Base-by-base conservation (phyloP, 2,888 invertebrate species). In the Parnassius glacialis region DNA sequence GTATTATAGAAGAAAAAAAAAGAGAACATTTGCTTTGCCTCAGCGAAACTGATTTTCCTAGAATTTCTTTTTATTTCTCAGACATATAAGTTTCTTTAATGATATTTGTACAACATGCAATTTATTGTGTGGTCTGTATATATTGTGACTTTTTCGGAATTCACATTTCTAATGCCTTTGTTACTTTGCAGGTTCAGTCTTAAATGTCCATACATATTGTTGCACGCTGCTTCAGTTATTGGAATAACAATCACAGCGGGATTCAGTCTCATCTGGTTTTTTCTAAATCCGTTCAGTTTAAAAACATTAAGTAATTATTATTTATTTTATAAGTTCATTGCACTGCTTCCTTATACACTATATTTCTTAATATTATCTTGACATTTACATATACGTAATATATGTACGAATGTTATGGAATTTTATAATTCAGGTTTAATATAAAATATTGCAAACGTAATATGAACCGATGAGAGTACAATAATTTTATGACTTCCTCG, bases 221-320 rank as follows among this genome's bases (percentile, higher is more conserved):
- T 59, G 10, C 47, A 62, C 34, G 51, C 25, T 16, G 55, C 41
- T n/a, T 59, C 62, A 11, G 20, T 62, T 0, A n/a, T 54, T 10
- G 41, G 45, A 20, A 78, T 76, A 58, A 25, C 69, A 1, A 2
- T 67, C 0, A 65, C 74, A 57, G 57, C 70, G 0, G 48, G 48
- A 13, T 64, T 72, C 2, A 59, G 62, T 20, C 42, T 73, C 0
- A 54, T 70, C 10, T 65, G 65, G 64, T 75, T 79, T 54, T 64
- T 71, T 16, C 59, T 65, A 0, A 63, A 16, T 11, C 58, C 71
- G 1, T 47, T 75, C 3, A 64, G 63, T 43, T 66, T 80, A 45
- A 20, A 1, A 3, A 64, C 64, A 3, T 43, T 76, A 25, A 68
- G 82, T 80, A 68, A 77, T 79, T 73, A 16, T 50, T 34, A 34